phyloP scores from a whole-genome alignment of 1,140 invertebrate genomes.

The Lordiphosa mommai region DNA sequence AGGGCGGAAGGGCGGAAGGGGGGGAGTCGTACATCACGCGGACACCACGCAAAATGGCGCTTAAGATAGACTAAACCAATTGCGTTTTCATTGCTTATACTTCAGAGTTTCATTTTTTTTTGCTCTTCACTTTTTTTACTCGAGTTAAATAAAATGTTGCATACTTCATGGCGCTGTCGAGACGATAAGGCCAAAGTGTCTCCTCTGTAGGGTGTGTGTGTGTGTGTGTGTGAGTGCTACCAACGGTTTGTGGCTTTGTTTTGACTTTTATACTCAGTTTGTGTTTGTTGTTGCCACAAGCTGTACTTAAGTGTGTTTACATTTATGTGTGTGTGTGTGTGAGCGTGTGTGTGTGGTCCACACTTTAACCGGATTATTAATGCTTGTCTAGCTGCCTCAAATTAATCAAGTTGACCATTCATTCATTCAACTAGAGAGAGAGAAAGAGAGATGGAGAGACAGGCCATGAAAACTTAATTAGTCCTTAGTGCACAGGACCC shows the following conservation, averaged over 20 bases:
- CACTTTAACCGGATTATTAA: constrained; percentile 76
- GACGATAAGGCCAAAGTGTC: constrained; percentile 45
- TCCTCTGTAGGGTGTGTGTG: constrained; percentile 11
- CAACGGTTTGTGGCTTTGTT: constrained; percentile 75
- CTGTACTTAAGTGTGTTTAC: constrained; percentile 73
- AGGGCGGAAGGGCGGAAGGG: not conserved
- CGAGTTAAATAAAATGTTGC: constrained; percentile 48
- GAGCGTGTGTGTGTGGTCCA: constrained; percentile 42
- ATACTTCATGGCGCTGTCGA: constrained; percentile 47
- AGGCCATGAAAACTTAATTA: constrained; percentile 71
- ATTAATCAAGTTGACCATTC: constrained; percentile 77
- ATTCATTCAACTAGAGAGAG: constrained; percentile 43
- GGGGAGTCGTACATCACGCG: constrained; percentile 37
- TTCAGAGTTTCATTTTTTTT: constrained; percentile 11
- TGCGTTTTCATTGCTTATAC: constrained; percentile 43
- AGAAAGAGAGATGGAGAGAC: not conserved
- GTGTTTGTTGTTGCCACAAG: constrained; percentile 69
- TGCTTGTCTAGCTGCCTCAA: constrained; percentile 73
- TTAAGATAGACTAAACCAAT: constrained; percentile 48
- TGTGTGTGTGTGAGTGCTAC: constrained; percentile 28
- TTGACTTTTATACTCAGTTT: constrained; percentile 76
- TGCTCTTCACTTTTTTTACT: not conserved
- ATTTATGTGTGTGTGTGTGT: constrained; percentile 18
- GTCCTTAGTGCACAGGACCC: constrained; percentile 58
- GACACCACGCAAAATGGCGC: constrained; percentile 37